phyloP scores from a whole-genome alignment of 2,113 vertebrate genomes.

The Cariama cristata region DNA sequence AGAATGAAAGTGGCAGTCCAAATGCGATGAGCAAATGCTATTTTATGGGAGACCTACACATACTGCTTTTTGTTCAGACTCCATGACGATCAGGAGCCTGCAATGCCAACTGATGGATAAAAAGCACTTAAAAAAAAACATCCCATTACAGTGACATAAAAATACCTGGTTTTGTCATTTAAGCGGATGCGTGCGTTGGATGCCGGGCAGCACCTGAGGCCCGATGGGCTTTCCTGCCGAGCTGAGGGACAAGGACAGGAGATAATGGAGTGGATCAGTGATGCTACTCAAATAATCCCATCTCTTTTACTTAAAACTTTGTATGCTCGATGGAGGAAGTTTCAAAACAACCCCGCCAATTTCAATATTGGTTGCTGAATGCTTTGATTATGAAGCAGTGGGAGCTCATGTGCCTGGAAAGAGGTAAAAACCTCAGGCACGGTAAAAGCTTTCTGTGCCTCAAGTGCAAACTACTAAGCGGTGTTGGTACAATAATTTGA shows the following conservation, averaged over 20 bases:
- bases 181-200: fast-evolving
- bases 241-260: not conserved
- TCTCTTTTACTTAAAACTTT: not conserved
- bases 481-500: not conserved
- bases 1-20: not conserved
- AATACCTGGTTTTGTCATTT: not conserved
- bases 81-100: not conserved
- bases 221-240: fast-evolving
- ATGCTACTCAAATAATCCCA: fast-evolving
- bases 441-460: not conserved
- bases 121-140: not conserved
- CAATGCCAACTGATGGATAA: not conserved
- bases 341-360: fast-evolving
- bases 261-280: not conserved
- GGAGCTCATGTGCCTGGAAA: not conserved
- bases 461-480: not conserved
- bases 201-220: fast-evolving
- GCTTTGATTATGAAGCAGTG: not conserved
- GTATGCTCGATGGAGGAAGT: fast-evolving
- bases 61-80: not conserved
- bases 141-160: not conserved
- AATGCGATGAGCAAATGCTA: not conserved
- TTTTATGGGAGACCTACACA: not conserved
- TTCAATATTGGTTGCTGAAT: not conserved
- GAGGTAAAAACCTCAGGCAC: not conserved